Base-by-base conservation (phyloP, 2,888 invertebrate genomes). In the Orchesella flavescens region DNA sequence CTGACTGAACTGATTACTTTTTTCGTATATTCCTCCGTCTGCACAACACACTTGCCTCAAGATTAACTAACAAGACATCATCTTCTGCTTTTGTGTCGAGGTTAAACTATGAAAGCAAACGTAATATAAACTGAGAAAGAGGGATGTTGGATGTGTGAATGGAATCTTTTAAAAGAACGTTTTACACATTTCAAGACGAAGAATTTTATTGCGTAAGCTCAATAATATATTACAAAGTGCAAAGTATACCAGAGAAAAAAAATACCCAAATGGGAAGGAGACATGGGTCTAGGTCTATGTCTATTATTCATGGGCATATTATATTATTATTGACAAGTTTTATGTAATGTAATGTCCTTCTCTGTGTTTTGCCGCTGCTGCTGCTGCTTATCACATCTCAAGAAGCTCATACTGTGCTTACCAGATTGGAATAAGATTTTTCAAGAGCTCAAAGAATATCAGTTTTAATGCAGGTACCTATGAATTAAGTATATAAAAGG, bases 1-100 rank as follows among this genome's bases (percentile, higher is more conserved):
- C 34, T 34, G 24, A 57, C 34, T 34, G 24, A 57, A 72, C 55
- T 24, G 57, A 72, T 72, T 34, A 57, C 71, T 55, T 72, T 72
- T 57, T 19, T 66, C 19, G 13, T 17, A 46, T 23, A 63, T 74
- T 63, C 63, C 63, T 61, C 21, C 49, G 3, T 46, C 49, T 46
- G 21, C 19, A 10, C 34, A 34, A 15, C 17, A n/a, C 17, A n/a
- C 13, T 24, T 15, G 15, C 43, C 34, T 15, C 24, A 66, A 66
- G 17, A 2, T 43, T 66, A 15, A 34, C 46, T 19, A 53, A 1
- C 23, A 24, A 63, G 15, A 24, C 17, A 59, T 59, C 7, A 17
- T 17, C 21, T 1, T 17, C 12, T 12, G 46, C 66, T 66, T 66
- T 66, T 19, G 44, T 43, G 23, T 66, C 46, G 66, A 66, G 66